Evolutionary conservation across 2,113 vertebrate genomes (phyloP).

Genomic region (Mirounga angustirostris): DNA sequence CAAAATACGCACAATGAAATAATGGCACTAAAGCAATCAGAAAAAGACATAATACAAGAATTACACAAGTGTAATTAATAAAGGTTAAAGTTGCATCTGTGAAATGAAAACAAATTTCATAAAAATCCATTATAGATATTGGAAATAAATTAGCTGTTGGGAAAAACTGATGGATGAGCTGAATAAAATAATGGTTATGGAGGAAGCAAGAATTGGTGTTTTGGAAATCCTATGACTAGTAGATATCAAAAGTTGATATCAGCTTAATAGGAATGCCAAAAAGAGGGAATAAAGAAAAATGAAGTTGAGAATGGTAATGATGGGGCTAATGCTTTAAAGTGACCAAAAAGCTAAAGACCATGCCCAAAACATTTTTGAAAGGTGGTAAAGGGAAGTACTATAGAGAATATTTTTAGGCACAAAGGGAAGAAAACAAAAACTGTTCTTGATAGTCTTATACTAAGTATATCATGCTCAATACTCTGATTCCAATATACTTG

Average conservation of each 20-base stretch:
- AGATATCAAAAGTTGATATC: not conserved
- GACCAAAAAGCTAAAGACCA: not conserved
- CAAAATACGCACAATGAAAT: not conserved
- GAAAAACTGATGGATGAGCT: not conserved
- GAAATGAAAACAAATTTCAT: not conserved
- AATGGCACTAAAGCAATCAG: not conserved
- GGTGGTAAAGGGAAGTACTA: not conserved
- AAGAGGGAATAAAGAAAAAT: not conserved
- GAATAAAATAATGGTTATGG: not conserved
- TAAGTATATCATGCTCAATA: not conserved
- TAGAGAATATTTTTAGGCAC: not conserved
- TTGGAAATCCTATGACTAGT: not conserved
- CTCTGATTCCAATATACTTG: not conserved
- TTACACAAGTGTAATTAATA: not conserved
- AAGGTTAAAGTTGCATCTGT: not conserved
- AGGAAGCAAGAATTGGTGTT: not conserved
- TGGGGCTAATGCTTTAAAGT: not conserved
- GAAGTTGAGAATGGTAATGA: not conserved
- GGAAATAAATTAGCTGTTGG: not conserved
- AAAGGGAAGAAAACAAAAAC: not conserved
- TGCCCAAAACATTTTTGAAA: not conserved
- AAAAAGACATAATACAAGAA: not conserved
- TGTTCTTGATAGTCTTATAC: not conserved
- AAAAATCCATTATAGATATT: not conserved
- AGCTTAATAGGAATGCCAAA: not conserved